These are phyloP conservation scores for Mycteria americana DNA, from an alignment of 2,797 vertebrate species.

Conservation along the genomic window DNA sequence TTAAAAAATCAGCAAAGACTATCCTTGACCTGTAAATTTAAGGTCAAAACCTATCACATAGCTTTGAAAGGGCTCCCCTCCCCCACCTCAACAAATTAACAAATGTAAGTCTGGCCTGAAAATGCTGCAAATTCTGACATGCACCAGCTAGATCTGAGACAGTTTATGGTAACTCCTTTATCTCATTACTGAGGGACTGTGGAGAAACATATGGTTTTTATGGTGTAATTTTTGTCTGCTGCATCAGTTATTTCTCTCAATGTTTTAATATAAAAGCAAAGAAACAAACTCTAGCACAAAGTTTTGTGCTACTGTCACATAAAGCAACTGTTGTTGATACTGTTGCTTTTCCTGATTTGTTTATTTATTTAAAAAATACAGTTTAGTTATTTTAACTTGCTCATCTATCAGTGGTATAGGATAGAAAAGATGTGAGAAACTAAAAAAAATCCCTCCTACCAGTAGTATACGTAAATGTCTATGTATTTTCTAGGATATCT, in stretches of 20 bases:
- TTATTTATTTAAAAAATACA: not conserved
- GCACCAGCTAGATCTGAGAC: not conserved
- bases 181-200: not conserved
- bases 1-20: not conserved
- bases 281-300: not conserved
- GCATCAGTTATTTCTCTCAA: not conserved
- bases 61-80: not conserved
- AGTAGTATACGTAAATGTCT: not conserved
- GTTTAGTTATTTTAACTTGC: not conserved
- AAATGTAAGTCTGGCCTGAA: not conserved
- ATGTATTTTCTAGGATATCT: not conserved
- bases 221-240: not conserved
- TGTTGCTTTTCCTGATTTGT: not conserved
- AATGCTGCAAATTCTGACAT: not conserved
- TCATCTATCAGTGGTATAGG: not conserved
- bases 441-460: not conserved
- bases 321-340: not conserved
- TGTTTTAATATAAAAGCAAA: not conserved
- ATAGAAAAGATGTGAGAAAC: not conserved
- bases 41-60: not conserved
- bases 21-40: not conserved
- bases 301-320: not conserved
- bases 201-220: fast-evolving
- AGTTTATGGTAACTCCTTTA: not conserved
- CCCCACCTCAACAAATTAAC: not conserved